phyloP scores from a whole-genome alignment of 2,113 vertebrate species.

The Muscicapa adusta region DNA sequence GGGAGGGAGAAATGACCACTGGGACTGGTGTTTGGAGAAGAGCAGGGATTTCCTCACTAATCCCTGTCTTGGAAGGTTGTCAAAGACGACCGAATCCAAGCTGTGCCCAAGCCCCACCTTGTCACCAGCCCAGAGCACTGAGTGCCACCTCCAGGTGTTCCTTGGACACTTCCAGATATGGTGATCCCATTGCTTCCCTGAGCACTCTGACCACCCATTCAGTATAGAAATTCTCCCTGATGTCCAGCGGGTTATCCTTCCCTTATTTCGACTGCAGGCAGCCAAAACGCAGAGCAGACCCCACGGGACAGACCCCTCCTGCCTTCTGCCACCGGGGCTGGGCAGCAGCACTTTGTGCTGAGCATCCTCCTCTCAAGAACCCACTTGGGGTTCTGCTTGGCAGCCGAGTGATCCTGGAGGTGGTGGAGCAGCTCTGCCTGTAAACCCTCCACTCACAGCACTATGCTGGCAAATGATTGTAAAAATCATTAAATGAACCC shows the following conservation, averaged over 20 bases:
- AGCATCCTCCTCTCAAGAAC: neutral
- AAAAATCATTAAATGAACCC: neutral
- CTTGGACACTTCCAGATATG: neutral
- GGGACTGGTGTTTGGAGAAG: neutral
- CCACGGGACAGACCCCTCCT: neutral
- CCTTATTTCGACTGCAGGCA: neutral
- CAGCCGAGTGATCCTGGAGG: fast-evolving
- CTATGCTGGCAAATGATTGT: neutral
- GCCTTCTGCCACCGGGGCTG: neutral
- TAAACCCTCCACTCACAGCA: neutral
- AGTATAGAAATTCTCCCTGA: neutral
- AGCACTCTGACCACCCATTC: neutral
- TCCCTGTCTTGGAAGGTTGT: neutral
- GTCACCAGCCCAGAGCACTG: neutral
- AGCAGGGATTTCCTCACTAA: neutral
- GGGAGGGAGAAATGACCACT: neutral
- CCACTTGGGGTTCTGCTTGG: neutral
- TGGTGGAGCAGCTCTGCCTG: neutral
- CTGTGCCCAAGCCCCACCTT: neutral
- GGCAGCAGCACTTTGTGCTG: neutral
- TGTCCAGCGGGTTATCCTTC: neutral
- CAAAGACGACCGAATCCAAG: neutral
- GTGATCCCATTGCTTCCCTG: neutral
- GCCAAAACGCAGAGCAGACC: neutral
- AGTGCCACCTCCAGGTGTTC: neutral